phyloP scores from a whole-genome alignment of 2,797 vertebrate species.

The Mormyrops attenuatus region DNA sequence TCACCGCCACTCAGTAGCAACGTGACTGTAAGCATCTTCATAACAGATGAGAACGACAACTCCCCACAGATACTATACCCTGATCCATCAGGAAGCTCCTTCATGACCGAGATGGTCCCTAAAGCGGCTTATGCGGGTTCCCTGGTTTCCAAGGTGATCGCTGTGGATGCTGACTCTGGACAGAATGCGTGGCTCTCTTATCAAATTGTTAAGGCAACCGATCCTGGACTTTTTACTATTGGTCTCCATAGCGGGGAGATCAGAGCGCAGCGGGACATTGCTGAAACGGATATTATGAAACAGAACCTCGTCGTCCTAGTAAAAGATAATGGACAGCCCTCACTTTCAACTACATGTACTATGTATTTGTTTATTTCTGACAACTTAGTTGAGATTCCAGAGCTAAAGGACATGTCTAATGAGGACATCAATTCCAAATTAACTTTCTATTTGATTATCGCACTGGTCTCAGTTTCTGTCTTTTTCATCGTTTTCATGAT shows the following conservation, averaged over 20 bases:
- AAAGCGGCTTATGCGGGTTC: background rate
- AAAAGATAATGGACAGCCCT: conserved; percentile 66
- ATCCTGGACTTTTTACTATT: conserved; percentile 64
- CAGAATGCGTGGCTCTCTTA: conserved; percentile 73
- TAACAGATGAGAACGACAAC: background rate
- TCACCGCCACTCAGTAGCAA: background rate
- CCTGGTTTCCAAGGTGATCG: conserved; percentile 69
- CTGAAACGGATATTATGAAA: conserved; percentile 55
- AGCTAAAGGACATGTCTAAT: conserved; percentile 58
- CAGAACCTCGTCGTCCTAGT: conserved; percentile 63
- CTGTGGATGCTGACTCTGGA: conserved; percentile 67
- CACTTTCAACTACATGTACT: conserved; percentile 62
- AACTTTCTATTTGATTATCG: conserved; percentile 71
- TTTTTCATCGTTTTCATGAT: conserved; percentile 60
- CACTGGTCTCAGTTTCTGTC: conserved; percentile 70
- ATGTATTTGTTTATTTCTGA: conserved; percentile 66
- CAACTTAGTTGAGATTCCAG: conserved; percentile 62
- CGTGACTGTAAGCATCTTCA: background rate
- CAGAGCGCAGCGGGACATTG: conserved; percentile 55
- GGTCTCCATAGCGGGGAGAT: conserved; percentile 44
- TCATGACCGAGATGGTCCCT: background rate
- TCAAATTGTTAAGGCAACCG: conserved; percentile 60
- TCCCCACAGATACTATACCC: background rate
- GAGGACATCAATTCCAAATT: conserved; percentile 60
- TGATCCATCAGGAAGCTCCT: background rate